Base-by-base conservation (phyloP, 2,888 invertebrate genomes). In the Agrochola litura region DNA sequence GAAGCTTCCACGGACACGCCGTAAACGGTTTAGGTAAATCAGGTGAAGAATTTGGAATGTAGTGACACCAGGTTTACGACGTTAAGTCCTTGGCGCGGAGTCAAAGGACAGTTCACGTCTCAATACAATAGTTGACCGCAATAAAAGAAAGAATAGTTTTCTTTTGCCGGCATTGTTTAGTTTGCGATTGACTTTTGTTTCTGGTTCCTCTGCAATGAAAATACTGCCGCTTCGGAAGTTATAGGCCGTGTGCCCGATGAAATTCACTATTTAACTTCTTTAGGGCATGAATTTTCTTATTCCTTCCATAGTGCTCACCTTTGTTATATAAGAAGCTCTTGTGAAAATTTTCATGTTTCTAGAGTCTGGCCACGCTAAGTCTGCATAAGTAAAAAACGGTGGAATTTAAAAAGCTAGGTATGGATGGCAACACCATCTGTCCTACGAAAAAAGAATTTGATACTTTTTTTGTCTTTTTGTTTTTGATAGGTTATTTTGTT, bases 1-100 rank as follows among this genome's bases (percentile, higher is more conserved):
- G 84, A 76, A 69, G 79, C 76, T 80, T 81, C 77, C 80, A 81
- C 78, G 88, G 88, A 89, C 87, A 83, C 78, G 79, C 85, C 81
- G 86, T 88, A 88, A 89, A 89, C 86, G 84, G 80, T 90, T 89
- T 89, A 88, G 81, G 86, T 88, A 87, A 88, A 90, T 88, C 86
- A 80, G 81, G 71, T 83, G 82, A 82, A 76, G 81, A 74, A 81
- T 83, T 84, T 77, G 72, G 73, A 52, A 61, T 72, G 66, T 75
- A 74, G 60, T 73, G 77, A 83, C 82, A 77, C 58, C 10, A 2
- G 68, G 74, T 80, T 80, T 79, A 77, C 76, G 68, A 75, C 68
- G 52, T 75, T 78, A 79, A 84, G 81, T 81, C 54, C 66, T 79
- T 82, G 71, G 46, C 64, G 10, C 61, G 61, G 43, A 70, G 66